phyloP scores from a whole-genome alignment of 1,140 invertebrate species.

The Cotesia glomerata region DNA sequence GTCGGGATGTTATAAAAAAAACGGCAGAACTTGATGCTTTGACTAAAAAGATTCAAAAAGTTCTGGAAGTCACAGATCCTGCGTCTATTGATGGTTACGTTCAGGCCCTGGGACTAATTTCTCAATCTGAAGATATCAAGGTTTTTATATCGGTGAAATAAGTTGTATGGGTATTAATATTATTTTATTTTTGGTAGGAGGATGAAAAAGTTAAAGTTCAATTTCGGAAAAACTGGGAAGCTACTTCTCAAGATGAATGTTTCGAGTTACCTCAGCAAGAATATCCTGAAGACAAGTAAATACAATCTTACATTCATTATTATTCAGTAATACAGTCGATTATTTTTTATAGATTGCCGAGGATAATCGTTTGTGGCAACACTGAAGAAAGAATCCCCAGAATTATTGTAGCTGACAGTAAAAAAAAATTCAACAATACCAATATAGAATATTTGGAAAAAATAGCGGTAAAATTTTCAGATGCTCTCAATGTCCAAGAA shows the following conservation, averaged over 20 bases:
- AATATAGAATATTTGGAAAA: conserved; percentile 45
- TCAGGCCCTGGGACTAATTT: conserved; percentile 44
- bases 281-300: conserved; percentile 53
- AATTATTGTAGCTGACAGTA: conserved; percentile 52
- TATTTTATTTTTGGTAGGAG: background rate
- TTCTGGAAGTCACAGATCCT: conserved; percentile 49
- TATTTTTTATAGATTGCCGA: conserved; percentile 45
- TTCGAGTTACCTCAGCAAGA: conserved; percentile 46
- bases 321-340: background rate
- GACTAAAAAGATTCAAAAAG: conserved; percentile 48
- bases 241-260: conserved; percentile 23
- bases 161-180: no score
- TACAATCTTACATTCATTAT: background rate
- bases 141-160: background rate
- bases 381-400: conserved; percentile 53
- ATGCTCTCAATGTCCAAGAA: conserved; percentile 70
- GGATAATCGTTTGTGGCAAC: conserved; percentile 54
- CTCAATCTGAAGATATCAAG: conserved; percentile 31
- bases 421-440: conserved; percentile 21
- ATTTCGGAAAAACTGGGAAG: background rate
- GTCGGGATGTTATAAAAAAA: conserved; percentile 46
- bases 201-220: background rate
- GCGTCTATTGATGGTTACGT: conserved; percentile 41
- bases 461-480: conserved; percentile 63
- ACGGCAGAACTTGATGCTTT: conserved; percentile 53